Percentiles rank a stretch among this genome's conserved stretches.
Evolutionary conservation across 2,797 vertebrate species (phyloP).

Genomic region (Anguilla pacifica): DNA sequence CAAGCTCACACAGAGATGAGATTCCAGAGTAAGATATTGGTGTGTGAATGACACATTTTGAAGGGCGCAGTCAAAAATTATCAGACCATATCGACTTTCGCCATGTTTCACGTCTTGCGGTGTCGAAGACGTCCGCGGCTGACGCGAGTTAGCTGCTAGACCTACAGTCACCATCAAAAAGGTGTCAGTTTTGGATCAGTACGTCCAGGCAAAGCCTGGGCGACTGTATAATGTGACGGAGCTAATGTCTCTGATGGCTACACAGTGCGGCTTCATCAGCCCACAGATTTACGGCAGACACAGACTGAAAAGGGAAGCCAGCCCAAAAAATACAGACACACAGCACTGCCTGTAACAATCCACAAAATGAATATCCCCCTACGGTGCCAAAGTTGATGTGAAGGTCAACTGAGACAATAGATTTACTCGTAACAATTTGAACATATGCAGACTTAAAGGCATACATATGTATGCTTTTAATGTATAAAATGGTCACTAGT

Average conservation of each 20-base stretch:
- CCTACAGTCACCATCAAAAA: constrained; percentile 59
- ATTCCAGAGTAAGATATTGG: constrained; percentile 20
- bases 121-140: not conserved
- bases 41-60: not conserved
- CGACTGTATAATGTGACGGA: constrained; percentile 67
- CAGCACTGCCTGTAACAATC: not conserved
- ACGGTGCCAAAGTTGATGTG: not conserved
- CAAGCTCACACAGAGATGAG: not conserved
- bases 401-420: not conserved
- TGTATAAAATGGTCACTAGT: not conserved
- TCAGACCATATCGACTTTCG: not conserved
- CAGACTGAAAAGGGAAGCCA: not conserved
- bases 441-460: not conserved
- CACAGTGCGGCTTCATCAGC: not conserved
- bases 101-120: constrained; percentile 1
- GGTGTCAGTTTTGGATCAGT: constrained; percentile 80
- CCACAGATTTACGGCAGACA: not conserved
- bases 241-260: not conserved
- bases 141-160: constrained; percentile 49
- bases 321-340: not conserved
- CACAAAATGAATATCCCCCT: not conserved
- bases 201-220: constrained; percentile 75
- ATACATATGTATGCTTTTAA: not conserved
- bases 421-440: not conserved
- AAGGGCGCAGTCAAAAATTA: not conserved